Evolutionary conservation across 2,113 vertebrate species (phyloP).

Genomic region (Leuciscus idus): DNA sequence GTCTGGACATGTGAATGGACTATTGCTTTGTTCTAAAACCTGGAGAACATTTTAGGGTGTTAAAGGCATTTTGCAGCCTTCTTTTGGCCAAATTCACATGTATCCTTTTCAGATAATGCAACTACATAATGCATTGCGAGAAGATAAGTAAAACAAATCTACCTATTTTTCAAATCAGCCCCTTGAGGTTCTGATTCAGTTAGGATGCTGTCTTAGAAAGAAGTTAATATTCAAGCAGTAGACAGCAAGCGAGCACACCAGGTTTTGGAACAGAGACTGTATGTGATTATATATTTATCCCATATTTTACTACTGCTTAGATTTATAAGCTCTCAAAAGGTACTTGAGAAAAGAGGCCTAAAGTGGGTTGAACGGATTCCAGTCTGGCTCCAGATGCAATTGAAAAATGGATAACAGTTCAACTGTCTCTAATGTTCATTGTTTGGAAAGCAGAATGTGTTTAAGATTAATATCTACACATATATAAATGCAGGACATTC

Average conservation of each 20-base stretch:
- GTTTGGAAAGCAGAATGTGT: constrained; percentile 17
- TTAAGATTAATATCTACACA: constrained; percentile 29
- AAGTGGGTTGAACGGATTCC: constrained; percentile 22
- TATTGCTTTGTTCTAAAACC: neutral
- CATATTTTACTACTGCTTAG: constrained; percentile 25
- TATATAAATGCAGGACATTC: constrained; percentile 19
- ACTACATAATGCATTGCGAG: too few species aligned
- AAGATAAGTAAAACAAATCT: neutral
- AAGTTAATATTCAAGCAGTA: neutral
- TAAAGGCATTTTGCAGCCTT: neutral
- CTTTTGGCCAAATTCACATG: neutral
- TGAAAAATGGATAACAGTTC: constrained; percentile 24
- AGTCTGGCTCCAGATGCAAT: constrained; percentile 9
- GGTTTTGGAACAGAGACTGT: constrained; percentile 24
- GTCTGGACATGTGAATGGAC: neutral
- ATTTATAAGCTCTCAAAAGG: constrained; percentile 14
- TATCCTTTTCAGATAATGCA: neutral
- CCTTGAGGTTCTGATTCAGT: neutral
- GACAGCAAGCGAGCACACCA: neutral
- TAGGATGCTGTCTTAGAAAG: neutral
- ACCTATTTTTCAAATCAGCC: neutral
- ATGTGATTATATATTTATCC: constrained; percentile 13
- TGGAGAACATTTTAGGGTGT: neutral
- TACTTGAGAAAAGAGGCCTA: constrained; percentile 23
- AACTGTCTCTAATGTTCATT: constrained; percentile 10